These are phyloP conservation scores for Sitobion miscanthi DNA, from an alignment of 1,140 invertebrate genomes.

Conservation along the genomic window DNA sequence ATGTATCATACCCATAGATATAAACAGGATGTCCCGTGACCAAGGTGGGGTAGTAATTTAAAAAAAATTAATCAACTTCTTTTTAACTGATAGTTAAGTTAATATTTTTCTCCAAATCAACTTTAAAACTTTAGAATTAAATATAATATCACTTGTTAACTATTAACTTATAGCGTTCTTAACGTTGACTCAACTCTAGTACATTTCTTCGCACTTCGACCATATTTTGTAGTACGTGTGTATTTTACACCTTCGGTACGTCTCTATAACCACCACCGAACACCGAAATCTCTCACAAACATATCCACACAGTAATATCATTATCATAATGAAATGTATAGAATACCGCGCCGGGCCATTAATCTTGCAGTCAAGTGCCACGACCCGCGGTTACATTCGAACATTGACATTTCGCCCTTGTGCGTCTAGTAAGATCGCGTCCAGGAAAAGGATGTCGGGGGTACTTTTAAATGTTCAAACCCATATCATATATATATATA, in stretches of 20 bases:
- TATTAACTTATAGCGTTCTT: no score
- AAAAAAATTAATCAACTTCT: no score
- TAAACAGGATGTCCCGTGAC: no score
- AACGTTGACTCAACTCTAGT: no score
- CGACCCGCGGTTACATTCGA: background rate
- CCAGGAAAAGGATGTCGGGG: background rate
- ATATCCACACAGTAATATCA: background rate
- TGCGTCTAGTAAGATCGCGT: background rate
- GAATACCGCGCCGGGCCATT: background rate
- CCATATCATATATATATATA: background rate
- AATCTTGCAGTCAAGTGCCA: background rate
- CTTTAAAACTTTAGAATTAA: no score
- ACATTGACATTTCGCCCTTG: background rate
- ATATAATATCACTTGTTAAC: no score
- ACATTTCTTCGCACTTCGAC: background rate
- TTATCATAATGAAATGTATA: background rate
- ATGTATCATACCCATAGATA: no score
- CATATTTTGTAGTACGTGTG: background rate
- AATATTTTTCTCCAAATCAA: no score
- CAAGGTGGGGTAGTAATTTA: no score
- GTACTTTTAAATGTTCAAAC: background rate
- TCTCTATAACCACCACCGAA: background rate
- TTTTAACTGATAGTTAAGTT: no score
- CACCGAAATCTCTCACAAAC: background rate
- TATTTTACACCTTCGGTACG: no score